A percentile compares a stretch with the other conserved stretches of the same genome.
Evolutionary conservation across 2,113 vertebrate species (phyloP).

Genomic region (Lycocorax pyrrhopterus): DNA sequence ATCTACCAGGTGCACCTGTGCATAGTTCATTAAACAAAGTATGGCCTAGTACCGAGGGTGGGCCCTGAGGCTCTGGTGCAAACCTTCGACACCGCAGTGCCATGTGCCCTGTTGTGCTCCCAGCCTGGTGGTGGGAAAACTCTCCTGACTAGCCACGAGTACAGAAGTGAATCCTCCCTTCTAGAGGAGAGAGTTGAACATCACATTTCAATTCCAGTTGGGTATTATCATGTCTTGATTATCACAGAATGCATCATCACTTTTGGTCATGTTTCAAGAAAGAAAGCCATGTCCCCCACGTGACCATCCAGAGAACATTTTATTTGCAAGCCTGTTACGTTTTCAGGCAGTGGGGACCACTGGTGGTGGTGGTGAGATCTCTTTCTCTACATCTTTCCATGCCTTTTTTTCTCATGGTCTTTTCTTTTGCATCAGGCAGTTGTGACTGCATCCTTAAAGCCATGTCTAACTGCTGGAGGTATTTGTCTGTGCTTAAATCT

Average conservation of each 20-base stretch:
- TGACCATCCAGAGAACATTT: not conserved
- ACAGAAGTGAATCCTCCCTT: not conserved
- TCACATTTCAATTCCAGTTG: not conserved
- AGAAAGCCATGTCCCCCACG: not conserved
- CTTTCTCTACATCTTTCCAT: not conserved
- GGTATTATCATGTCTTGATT: not conserved
- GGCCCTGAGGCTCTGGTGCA: not conserved
- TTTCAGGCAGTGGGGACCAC: fast-evolving
- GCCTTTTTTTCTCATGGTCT: not conserved
- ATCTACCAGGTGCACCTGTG: not conserved
- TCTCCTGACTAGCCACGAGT: not conserved
- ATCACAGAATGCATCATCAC: not conserved
- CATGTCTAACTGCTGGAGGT: not conserved
- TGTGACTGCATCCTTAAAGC: not conserved
- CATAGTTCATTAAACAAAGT: not conserved
- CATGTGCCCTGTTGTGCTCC: not conserved
- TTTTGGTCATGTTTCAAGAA: not conserved
- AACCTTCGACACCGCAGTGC: not conserved
- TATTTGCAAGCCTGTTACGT: not conserved
- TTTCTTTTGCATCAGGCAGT: not conserved
- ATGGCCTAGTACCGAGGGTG: fast-evolving
- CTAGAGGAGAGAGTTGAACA: not conserved
- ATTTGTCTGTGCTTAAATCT: constrained; percentile 16
- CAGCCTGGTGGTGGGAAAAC: not conserved
- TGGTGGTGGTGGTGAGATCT: not conserved